These are phyloP conservation scores for Schlechtendalia chinensis DNA, from an alignment of 1,140 invertebrate species.

Conservation along the genomic window DNA sequence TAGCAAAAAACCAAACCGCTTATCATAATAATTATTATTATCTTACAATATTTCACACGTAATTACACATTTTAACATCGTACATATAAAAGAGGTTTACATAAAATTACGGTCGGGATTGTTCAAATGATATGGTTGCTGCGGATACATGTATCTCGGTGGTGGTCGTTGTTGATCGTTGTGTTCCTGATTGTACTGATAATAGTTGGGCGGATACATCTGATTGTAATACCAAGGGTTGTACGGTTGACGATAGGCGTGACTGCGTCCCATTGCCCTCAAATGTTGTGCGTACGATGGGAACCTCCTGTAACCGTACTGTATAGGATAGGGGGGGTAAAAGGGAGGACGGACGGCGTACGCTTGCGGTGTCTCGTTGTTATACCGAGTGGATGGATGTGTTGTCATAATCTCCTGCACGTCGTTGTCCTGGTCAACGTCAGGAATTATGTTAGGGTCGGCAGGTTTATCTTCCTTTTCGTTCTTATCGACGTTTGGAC, in stretches of 20 bases:
- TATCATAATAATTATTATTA: too few relatives aligned
- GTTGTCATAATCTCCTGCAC: background rate
- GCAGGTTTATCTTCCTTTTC: too few relatives aligned
- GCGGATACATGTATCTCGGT: too few relatives aligned
- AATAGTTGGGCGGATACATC: background rate
- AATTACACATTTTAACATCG: too few relatives aligned
- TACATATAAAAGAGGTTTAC: too few relatives aligned
- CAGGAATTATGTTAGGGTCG: too few relatives aligned
- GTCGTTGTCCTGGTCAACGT: background rate
- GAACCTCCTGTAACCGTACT: background rate
- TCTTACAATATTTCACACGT: too few relatives aligned
- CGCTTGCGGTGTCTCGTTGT: background rate
- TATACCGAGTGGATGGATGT: background rate
- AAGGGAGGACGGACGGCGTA: background rate
- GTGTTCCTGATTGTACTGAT: background rate
- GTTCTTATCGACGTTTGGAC: background rate
- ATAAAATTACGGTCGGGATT: too few relatives aligned
- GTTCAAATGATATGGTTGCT: too few relatives aligned
- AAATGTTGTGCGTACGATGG: slow-evolving; percentile 6
- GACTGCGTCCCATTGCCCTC: background rate
- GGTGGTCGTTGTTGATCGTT: too few relatives aligned
- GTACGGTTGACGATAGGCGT: background rate
- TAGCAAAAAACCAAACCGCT: too few relatives aligned
- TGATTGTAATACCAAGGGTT: slow-evolving; percentile 11
- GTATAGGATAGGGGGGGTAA: too few relatives aligned